Percentiles rank a stretch among this genome's conserved stretches.
Evolutionary conservation across 2,113 vertebrate species (phyloP).

Genomic region (Eubucco bourcierii): DNA sequence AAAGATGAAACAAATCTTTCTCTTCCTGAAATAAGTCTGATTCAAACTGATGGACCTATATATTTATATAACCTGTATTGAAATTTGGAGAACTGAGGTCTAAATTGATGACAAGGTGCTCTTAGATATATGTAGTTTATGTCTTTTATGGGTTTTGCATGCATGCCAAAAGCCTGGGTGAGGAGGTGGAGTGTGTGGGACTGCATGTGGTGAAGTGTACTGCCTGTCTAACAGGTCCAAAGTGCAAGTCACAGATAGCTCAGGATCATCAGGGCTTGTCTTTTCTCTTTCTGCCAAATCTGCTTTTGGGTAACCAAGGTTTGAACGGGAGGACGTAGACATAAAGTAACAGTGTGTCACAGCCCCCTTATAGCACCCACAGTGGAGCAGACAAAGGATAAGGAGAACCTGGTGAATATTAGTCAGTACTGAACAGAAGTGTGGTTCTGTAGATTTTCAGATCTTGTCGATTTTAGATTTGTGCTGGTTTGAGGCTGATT

Average conservation of each 20-base stretch:
- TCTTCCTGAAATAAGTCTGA: neutral
- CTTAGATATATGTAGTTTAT: neutral
- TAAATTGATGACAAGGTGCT: neutral
- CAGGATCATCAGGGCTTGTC: neutral
- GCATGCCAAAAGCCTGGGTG: neutral
- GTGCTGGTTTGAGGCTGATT: too few relatives aligned
- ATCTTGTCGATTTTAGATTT: neutral
- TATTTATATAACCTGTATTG: neutral
- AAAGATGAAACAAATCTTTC: neutral
- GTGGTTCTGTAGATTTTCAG: neutral
- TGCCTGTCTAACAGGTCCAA: neutral
- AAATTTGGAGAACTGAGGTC: neutral
- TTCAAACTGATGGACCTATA: neutral
- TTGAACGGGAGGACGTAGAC: neutral
- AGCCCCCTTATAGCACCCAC: rapidly evolving
- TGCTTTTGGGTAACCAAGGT: neutral
- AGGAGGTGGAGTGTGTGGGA: neutral
- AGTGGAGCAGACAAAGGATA: neutral
- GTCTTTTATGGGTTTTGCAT: neutral
- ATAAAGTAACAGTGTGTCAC: neutral
- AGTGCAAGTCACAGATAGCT: neutral
- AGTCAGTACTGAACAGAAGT: neutral
- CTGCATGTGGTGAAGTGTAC: neutral
- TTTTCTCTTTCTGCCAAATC: neutral
- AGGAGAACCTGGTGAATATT: neutral